Evolutionary conservation across 2,888 invertebrate genomes (phyloP), one percentile per base, ranked within the genome.

Genomic region (Merodon equestris): DNA sequence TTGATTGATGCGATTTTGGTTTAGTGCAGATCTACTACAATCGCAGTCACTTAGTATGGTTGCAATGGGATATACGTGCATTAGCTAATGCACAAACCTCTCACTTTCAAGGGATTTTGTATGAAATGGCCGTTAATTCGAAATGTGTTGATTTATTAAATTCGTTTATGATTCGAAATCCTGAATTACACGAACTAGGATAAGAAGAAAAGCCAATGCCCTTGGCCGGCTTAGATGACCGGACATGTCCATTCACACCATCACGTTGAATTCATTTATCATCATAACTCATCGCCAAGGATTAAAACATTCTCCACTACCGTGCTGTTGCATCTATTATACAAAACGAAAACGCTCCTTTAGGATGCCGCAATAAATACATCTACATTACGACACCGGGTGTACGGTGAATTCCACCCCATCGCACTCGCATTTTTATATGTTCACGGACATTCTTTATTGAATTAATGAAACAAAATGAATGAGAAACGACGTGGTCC

Each of bases 261-360:
- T 82, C 84, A 83, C 83, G 85, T 84, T 86, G 84, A 84, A 85
- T 84, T 83, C 86, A 88, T 87, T 87, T 86, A 87, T 87, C 87
- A 88, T 88, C 88, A 87, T 87, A 87, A 87, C 87, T 87, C 88
- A 87, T 86, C 84, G 74, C 66, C 51, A 74, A 74, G 74, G 74
- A 79, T 79, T 79, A 79, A 79, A 79, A 67, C 68, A 76, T 75
- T 48, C 38, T 15, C 27, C 19, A 12, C 17, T 36, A 57, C 9
- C 40, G 51, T 38, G 36, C 15, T 42, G 50, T 68, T 53, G 15
- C 17, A 47, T 53, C 40, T 15, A 51, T 27, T 17, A 18, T 19
- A 27, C 27, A 27, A 27, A 27, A 27, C 7, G 27, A 27, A 27
- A 40, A 3, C 45, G 14, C 19, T 45, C n/a, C 44, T 18, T 40